These are phyloP conservation scores for Phalloptychus januarius DNA, from an alignment of 2,797 vertebrate genomes.

Conservation along the genomic window DNA sequence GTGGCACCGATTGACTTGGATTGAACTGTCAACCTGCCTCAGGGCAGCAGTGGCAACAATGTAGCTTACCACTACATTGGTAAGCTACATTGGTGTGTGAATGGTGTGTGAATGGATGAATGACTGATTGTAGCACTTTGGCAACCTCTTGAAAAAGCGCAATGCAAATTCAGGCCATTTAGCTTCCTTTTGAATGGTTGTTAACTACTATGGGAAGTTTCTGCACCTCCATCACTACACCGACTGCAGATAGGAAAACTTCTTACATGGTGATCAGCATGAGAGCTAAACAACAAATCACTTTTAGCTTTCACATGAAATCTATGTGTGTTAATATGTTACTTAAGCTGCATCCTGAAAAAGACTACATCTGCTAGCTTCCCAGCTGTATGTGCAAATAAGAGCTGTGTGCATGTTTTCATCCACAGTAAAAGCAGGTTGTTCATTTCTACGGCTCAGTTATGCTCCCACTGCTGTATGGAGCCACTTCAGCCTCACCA, in stretches of 20 bases:
- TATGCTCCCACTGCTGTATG: background rate
- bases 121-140: background rate
- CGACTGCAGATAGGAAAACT: background rate
- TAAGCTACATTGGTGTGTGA: too few relatives aligned
- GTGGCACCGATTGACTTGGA: background rate
- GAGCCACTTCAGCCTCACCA: background rate
- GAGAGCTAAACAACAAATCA: background rate
- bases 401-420: background rate
- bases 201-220: background rate
- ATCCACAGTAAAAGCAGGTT: background rate
- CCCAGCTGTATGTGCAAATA: background rate
- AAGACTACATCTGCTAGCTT: background rate
- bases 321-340: background rate
- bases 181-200: too few relatives aligned
- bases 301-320: background rate
- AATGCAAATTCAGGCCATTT: background rate
- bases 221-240: background rate
- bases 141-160: too few relatives aligned
- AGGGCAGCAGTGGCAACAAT: too few relatives aligned
- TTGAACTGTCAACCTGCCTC: background rate
- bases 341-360: background rate
- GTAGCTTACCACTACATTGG: background rate
- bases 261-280: too few relatives aligned
- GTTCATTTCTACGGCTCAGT: background rate
- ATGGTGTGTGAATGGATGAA: background rate